Conservation (phyloP, 2,888 invertebrate genomes). For the Sicus ferrugineus region DNA sequence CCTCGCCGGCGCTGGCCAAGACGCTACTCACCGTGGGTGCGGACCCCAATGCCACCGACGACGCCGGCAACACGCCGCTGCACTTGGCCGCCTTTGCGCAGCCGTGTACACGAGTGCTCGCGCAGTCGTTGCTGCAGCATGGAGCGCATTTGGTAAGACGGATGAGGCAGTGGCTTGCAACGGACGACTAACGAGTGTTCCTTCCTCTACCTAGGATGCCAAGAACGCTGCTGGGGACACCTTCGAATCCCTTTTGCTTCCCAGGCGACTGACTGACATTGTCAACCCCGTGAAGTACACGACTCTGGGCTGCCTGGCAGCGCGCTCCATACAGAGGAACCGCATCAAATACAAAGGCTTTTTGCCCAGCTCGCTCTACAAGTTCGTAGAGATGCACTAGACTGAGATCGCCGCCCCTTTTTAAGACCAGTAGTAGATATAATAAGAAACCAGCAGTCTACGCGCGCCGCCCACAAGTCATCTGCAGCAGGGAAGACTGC, state of each 20-base stretch:
- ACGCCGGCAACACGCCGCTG: slow-evolving; percentile 85
- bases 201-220: slow-evolving; percentile 62
- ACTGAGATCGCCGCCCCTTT: not conserved
- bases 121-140: slow-evolving; percentile 75
- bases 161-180: not conserved
- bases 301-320: slow-evolving; percentile 85
- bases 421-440: not conserved
- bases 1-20: slow-evolving; percentile 74
- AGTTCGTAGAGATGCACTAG: slow-evolving; percentile 63
- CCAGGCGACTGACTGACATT: slow-evolving; percentile 71
- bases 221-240: slow-evolving; percentile 80
- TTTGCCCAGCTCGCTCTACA: slow-evolving; percentile 68
- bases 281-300: slow-evolving; percentile 82
- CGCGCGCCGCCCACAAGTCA: not conserved
- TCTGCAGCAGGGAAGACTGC: not conserved
- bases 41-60: slow-evolving; percentile 79
- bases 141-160: slow-evolving; percentile 71
- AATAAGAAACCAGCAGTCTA: slow-evolving; percentile 5
- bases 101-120: slow-evolving; percentile 76
- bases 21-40: slow-evolving; percentile 85
- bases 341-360: slow-evolving; percentile 71
- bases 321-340: slow-evolving; percentile 79
- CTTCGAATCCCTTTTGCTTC: slow-evolving; percentile 74
- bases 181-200: not conserved
- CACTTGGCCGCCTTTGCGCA: slow-evolving; percentile 81